phyloP scores from a whole-genome alignment of 2,888 invertebrate genomes.

The Acleris holmiana region DNA sequence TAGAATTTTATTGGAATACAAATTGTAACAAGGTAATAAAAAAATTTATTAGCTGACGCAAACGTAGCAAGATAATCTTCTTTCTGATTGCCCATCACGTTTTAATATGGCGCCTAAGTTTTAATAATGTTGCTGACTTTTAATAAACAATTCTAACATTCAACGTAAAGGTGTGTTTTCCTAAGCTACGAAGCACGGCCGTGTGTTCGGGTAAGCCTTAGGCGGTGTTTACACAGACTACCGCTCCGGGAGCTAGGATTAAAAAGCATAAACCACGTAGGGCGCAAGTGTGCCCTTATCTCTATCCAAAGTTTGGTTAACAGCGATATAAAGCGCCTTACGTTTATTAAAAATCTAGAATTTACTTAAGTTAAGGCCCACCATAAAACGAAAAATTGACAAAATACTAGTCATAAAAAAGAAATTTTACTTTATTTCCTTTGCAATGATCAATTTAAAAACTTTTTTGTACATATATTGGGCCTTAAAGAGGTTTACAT shows the following conservation, averaged over 20 bases:
- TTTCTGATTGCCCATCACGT: neutral
- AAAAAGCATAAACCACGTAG: constrained; percentile 54
- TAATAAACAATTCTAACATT: neutral
- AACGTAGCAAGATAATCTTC: neutral
- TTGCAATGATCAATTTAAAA: no score
- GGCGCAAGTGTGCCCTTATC: constrained; percentile 45
- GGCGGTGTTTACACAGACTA: constrained; percentile 60
- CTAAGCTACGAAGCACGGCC: neutral
- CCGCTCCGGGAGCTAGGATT: constrained; percentile 55
- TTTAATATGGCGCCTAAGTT: neutral
- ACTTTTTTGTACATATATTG: no score
- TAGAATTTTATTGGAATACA: no score
- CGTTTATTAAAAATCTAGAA: neutral
- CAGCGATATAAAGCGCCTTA: constrained; percentile 8
- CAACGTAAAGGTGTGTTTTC: neutral
- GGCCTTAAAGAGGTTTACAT: no score
- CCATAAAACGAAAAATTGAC: no score
- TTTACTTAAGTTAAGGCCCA: no score
- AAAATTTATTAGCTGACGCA: neutral
- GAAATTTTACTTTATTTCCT: no score
- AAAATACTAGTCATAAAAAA: no score
- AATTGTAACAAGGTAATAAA: no score
- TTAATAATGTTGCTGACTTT: neutral
- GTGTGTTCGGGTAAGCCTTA: constrained; percentile 34
- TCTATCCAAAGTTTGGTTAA: constrained; percentile 36